Evolutionary conservation across 1,140 invertebrate genomes (phyloP), one percentile per base, ranked within the genome.

Genomic region (Drosophila sproati): DNA sequence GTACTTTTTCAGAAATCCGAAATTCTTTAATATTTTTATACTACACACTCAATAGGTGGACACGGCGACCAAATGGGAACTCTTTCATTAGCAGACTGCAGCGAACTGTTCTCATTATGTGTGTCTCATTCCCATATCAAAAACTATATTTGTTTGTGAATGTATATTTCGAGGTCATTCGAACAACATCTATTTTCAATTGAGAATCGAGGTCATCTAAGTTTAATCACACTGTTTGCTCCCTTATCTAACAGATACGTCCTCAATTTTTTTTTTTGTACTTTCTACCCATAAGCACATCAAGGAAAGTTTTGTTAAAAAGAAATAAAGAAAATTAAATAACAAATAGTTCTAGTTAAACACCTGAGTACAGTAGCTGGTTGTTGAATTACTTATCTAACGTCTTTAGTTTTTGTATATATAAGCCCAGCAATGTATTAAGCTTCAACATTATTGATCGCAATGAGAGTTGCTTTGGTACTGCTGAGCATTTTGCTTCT

Each of bases 401-500:
- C 6, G 39, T 2, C 1, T 10, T 43, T n/a, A 7, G 0, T 5
- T 29, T 29, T 43, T 39, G 5, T 2, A n/a, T 59, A 68, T 59
- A 68, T 50, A 57, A 68, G n/a, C 45, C n/a, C 3, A 1, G 1
- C 5, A 32, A n/a, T 45, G 29, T 3, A 28, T 28, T 50, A 8
- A 2, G 32, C 20, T 37, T 1, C 2, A 28, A 10, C n/a, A 68
- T 32, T 68, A 6, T 45, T 35, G 20, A 20, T 52, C 45, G 34
- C 35, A 28, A 80, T 80, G 77, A 72, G 61, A 10, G 20, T 68
- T 0, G 29, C 39, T 10, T 59, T 48, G 39, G 43, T 73, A 34
- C 7, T 81, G 0, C 8, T 68, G 3, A 34, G 54, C 32, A 64
- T 74, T 20, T 6, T 81, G 10, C 45, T 77, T 6, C n/a, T 81